Evolutionary conservation across 2,797 vertebrate genomes (phyloP).

Genomic region (Triplophysa yarkandensis): DNA sequence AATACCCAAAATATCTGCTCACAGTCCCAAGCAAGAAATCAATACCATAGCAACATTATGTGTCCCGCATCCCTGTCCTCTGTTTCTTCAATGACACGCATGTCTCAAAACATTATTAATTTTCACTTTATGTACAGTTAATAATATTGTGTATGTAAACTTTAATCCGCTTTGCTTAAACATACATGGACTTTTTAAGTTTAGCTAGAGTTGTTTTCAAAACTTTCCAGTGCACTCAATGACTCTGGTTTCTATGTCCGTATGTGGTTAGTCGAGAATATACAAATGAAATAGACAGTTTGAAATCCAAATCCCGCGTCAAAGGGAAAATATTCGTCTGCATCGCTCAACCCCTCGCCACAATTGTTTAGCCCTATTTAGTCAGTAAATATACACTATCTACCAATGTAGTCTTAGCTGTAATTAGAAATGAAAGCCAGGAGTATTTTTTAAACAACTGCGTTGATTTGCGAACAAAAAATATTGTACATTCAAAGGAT

Average conservation of each 20-base stretch:
- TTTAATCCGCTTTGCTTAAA: too few relatives aligned
- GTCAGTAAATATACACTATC: constrained; percentile 34
- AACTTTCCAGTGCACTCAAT: constrained; percentile 46
- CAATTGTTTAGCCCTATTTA: constrained; percentile 22
- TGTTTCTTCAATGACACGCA: too few relatives aligned
- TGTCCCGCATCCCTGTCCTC: constrained; percentile 48
- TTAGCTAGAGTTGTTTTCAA: constrained; percentile 36
- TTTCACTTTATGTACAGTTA: background rate
- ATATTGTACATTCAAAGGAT: background rate
- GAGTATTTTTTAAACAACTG: background rate
- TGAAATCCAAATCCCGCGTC: constrained; percentile 46
- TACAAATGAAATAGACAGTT: constrained; percentile 15
- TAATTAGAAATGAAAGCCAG: background rate
- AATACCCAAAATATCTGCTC: too few relatives aligned
- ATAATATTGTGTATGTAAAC: background rate
- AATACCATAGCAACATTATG: too few relatives aligned
- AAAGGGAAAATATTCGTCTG: constrained; percentile 58
- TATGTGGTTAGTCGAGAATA: constrained; percentile 39
- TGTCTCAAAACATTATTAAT: background rate
- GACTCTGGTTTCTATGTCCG: constrained; percentile 47
- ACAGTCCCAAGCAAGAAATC: too few relatives aligned
- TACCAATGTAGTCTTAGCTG: constrained; percentile 28
- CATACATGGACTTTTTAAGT: too few relatives aligned
- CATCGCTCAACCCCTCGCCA: constrained; percentile 33
- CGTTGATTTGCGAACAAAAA: background rate